Percentiles rank a stretch among this genome's conserved stretches.
These are phyloP conservation scores for Simalia tracyae DNA, from an alignment of 2,797 vertebrate species.

Conservation along the genomic window DNA sequence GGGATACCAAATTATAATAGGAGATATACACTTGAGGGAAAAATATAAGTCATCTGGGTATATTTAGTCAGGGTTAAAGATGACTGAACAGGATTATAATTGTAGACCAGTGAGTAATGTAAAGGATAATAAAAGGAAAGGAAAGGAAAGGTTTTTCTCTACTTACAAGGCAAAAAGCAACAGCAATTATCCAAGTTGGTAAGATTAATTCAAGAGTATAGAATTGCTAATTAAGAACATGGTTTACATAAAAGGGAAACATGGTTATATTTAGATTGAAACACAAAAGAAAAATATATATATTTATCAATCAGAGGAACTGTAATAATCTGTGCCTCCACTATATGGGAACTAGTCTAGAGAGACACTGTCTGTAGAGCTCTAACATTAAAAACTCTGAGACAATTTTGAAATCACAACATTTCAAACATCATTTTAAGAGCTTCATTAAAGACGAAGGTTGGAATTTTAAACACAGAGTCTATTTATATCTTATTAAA, in stretches of 20 bases:
- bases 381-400: not conserved
- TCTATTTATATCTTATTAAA: not conserved
- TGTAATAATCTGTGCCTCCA: slow-evolving; percentile 10
- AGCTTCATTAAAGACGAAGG: not conserved
- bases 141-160: not conserved
- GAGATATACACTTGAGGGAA: slow-evolving; percentile 6
- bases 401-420: not conserved
- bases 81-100: slow-evolving; percentile 31
- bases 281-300: slow-evolving; percentile 9
- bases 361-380: not conserved
- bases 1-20: slow-evolving; percentile 3
- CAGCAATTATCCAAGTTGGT: slow-evolving; percentile 16
- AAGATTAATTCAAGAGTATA: slow-evolving; percentile 18
- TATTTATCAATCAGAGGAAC: not conserved
- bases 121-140: slow-evolving; percentile 9
- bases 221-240: slow-evolving; percentile 32
- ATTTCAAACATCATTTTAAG: not conserved
- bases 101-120: not conserved
- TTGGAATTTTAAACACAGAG: not conserved
- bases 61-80: slow-evolving; percentile 15
- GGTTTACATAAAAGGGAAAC: slow-evolving; percentile 15
- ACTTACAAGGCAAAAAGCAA: slow-evolving; percentile 18
- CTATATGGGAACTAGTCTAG: not conserved
- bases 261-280: slow-evolving; percentile 27
- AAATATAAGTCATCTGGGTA: slow-evolving; percentile 2